Conservation (phyloP, 2,888 invertebrate species). For the Panzeria rudis region DNA sequence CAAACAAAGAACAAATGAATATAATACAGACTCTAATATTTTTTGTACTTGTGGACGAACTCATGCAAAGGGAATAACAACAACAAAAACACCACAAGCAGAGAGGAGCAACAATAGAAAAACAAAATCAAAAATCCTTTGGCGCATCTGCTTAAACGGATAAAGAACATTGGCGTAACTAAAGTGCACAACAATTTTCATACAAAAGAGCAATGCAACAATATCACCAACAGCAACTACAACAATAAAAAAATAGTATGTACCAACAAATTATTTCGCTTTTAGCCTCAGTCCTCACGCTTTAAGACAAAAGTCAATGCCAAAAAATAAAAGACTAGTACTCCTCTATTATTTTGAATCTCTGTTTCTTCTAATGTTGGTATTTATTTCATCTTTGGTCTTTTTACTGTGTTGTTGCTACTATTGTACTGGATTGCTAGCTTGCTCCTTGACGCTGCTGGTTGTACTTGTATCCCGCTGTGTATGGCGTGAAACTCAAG, state of each 20-base stretch:
- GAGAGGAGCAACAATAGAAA: constrained; percentile 11
- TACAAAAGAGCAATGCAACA: constrained; percentile 47
- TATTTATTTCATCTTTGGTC: neutral
- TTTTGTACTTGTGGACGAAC: neutral
- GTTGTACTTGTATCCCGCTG: constrained; percentile 51
- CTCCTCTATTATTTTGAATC: constrained; percentile 27
- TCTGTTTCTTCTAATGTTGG: constrained; percentile 17
- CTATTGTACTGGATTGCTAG: neutral
- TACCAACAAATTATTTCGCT: constrained; percentile 28
- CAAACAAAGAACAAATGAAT: constrained; percentile 56
- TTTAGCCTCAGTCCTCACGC: constrained; percentile 38
- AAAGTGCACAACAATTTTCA: constrained; percentile 55
- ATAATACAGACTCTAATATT: constrained; percentile 22
- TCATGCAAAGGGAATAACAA: neutral
- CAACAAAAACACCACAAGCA: constrained; percentile 9
- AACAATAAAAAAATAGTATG: neutral
- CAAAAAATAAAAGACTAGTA: constrained; percentile 16
- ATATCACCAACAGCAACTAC: constrained; percentile 8
- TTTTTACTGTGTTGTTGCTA: neutral
- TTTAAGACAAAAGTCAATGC: constrained; percentile 64
- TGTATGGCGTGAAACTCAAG: constrained; percentile 69
- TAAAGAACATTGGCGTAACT: constrained; percentile 61
- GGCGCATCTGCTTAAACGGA: constrained; percentile 64
- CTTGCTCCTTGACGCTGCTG: constrained; percentile 3
- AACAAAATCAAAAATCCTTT: constrained; percentile 58